Evolutionary conservation across 2,113 vertebrate species (phyloP), one percentile per base, ranked within the genome.

Genomic region (Channa argus): DNA sequence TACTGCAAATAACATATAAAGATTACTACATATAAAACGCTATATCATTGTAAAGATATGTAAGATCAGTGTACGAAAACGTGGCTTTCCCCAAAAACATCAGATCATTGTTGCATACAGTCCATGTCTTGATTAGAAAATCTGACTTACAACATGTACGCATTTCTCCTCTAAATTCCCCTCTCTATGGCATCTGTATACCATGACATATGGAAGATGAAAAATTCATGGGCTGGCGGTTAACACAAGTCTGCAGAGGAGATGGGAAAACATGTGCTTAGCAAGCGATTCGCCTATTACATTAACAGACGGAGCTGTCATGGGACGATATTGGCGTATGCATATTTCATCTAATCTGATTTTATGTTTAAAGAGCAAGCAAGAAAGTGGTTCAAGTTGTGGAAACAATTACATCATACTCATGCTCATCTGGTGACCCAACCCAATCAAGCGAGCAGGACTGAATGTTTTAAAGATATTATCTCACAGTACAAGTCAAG

Each of bases 371-470:
- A 85, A 89, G 79, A 86, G 81, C 58, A 50, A 79, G 83, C 6
- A 36, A 86, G 85, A 90, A 83, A 90, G 79, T 76, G 88, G 66
- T 86, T 89, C 77, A 87, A 88, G 84, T 91, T 89, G 88, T 89
- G 88, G 87, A 92, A 92, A 90, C 86, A 87, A 86, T 90, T 84
- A 92, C 90, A 87, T 91, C 90, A 90, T 78, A n/a, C 68, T 68
- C 65, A 74, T 58, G 71, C 52, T 88, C 79, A 70, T 83, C 52
- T 55, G 62, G 77, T 64, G 77, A 80, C 82, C 83, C 80, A 80
- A 41, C 74, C 85, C 82, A 84, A 88, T 86, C 74, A 85, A n/a
- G 78, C 61, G 5, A n/a, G 70, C 52, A 46, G 63, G 56, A 62
- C 47, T 46, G 43, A 41, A 50, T 71, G 69, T 77, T 88, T 83